Conservation (phyloP, 1,140 invertebrate genomes). For the Pygmarrhopalites habei region DNA sequence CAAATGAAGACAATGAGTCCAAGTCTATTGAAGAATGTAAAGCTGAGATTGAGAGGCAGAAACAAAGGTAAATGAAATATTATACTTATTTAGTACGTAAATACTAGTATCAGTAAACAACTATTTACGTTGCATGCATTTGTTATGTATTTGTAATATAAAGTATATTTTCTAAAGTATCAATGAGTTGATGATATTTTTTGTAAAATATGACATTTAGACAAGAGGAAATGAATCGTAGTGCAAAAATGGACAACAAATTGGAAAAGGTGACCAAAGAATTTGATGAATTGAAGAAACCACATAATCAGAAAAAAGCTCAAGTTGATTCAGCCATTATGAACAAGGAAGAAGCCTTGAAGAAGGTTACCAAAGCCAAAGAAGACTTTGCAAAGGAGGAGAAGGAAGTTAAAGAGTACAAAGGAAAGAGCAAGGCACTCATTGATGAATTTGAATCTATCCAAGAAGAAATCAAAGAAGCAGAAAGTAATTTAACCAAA, state of each 20-base stretch:
- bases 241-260: conserved; percentile 54
- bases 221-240: conserved; percentile 1
- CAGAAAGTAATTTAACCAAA: conserved; percentile 51
- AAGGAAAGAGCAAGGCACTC: conserved; percentile 16
- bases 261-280: conserved; percentile 70
- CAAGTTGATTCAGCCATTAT: conserved; percentile 62
- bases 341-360: conserved; percentile 56
- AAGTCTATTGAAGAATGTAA: conserved; percentile 31
- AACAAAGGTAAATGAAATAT: conserved; percentile 56
- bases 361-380: conserved; percentile 64
- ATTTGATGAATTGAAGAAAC: conserved; percentile 4
- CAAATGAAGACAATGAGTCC: conserved; percentile 36
- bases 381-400: conserved; percentile 57
- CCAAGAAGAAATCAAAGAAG: conserved; percentile 59
- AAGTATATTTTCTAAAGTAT: no score
- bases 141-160: no score
- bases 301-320: conserved; percentile 46
- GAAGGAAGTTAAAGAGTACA: conserved; percentile 55
- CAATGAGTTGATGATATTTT: no score
- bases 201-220: no score
- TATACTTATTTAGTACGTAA: no score
- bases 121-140: no score
- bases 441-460: conserved; percentile 59
- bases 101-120: no score
- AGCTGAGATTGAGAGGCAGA: neutral